A percentile compares a stretch with the other conserved stretches of the same genome.
These are phyloP conservation scores for Agonopterix subpropinquella DNA, from an alignment of 2,888 invertebrate species.

Conservation along the genomic window DNA sequence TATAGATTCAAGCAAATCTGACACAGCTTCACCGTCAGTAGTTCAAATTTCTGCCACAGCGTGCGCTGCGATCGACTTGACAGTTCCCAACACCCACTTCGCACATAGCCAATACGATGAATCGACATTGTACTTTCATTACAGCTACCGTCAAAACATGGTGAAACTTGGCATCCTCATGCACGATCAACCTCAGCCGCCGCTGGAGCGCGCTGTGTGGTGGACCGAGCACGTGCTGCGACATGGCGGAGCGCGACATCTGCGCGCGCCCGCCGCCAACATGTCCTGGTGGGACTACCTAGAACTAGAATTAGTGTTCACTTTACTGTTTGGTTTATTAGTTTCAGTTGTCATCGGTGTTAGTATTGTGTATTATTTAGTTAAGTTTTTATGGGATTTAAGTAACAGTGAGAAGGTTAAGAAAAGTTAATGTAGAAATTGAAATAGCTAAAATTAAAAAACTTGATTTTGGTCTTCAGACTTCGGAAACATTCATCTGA, in stretches of 20 bases:
- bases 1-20: too few relatives aligned
- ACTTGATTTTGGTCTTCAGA: too few relatives aligned
- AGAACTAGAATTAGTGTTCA: slow-evolving; percentile 20
- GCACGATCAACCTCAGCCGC: slow-evolving; percentile 42
- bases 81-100: too few relatives aligned
- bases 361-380: neutral
- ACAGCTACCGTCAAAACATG: slow-evolving; percentile 26
- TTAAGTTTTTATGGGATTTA: neutral
- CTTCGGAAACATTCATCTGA: too few relatives aligned
- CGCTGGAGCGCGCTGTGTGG: slow-evolving; percentile 54
- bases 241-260: slow-evolving; percentile 41
- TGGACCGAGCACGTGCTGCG: slow-evolving; percentile 54
- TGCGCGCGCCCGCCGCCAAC: slow-evolving; percentile 35
- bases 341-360: neutral
- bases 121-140: too few relatives aligned
- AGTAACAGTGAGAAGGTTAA: too few relatives aligned
- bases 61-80: too few relatives aligned
- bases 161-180: slow-evolving; percentile 26
- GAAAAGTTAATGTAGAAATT: too few relatives aligned
- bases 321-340: neutral
- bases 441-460: too few relatives aligned
- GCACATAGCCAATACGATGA: too few relatives aligned
- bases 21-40: too few relatives aligned
- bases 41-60: too few relatives aligned
- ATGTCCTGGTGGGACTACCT: slow-evolving; percentile 33